Percentiles rank a stretch among this genome's conserved stretches.
Conservation (phyloP, 2,113 vertebrate genomes). For the Phyllostomus hastatus region DNA sequence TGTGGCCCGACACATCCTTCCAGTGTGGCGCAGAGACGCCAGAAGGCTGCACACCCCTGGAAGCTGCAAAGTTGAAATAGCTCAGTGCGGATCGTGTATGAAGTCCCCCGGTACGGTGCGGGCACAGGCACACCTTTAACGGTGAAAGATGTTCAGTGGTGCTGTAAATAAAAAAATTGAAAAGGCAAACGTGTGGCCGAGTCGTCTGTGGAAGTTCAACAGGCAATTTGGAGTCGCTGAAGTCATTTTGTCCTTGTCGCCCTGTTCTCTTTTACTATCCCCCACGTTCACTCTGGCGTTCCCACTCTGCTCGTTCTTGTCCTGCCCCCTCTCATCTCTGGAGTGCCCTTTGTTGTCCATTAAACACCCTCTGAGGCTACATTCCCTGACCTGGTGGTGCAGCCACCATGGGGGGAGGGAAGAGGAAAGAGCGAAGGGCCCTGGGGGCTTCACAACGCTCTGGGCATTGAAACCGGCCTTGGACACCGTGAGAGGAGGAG, state of each 20-base stretch:
- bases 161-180: slow-evolving; percentile 76
- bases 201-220: slow-evolving; percentile 9
- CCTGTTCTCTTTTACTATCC: not conserved
- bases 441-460: not conserved
- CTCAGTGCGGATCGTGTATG: slow-evolving; percentile 45
- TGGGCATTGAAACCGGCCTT: not conserved
- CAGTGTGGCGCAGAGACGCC: too few relatives aligned
- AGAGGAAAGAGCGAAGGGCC: not conserved
- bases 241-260: not conserved
- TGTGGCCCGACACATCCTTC: too few relatives aligned
- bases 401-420: not conserved
- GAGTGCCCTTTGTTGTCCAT: not conserved
- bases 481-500: not conserved
- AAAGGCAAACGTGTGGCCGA: slow-evolving; percentile 33
- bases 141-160: slow-evolving; percentile 65
- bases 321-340: not conserved
- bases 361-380: not conserved
- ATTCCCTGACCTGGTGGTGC: too few relatives aligned
- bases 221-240: not conserved
- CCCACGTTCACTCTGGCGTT: not conserved
- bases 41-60: too few relatives aligned
- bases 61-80: not conserved
- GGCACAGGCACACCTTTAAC: slow-evolving; percentile 39
- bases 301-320: not conserved
- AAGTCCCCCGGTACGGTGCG: slow-evolving; percentile 13